Conservation (phyloP, 2,113 vertebrate species). For the Varanus salvator region DNA sequence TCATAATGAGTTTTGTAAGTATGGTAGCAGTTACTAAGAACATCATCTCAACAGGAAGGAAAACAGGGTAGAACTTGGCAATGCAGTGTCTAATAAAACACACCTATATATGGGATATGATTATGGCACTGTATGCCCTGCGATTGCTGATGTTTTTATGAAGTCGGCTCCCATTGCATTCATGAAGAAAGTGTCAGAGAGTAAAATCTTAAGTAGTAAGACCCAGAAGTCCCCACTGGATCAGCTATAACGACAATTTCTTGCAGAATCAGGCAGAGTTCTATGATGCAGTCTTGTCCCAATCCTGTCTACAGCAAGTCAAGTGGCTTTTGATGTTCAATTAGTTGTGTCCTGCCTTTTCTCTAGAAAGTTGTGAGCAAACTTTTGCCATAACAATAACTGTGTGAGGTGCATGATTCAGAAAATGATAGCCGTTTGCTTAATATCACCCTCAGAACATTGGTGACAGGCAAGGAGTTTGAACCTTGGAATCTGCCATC, state of each 20-base stretch:
- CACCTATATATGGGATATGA: neutral
- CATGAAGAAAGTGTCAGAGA: neutral
- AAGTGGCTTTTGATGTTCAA: neutral
- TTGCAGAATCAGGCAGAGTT: neutral
- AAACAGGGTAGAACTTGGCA: neutral
- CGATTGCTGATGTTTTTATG: neutral
- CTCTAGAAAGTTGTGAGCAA: neutral
- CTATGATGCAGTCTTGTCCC: neutral
- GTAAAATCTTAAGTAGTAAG: neutral
- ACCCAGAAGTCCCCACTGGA: neutral
- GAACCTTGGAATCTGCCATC: neutral
- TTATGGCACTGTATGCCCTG: neutral
- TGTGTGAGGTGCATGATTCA: neutral
- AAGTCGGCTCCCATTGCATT: neutral
- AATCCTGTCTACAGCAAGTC: too few relatives aligned
- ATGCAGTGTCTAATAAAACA: neutral
- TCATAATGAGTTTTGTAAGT: too few relatives aligned
- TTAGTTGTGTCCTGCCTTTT: neutral
- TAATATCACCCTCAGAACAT: neutral
- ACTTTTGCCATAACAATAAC: too few relatives aligned
- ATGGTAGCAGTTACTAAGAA: neutral
- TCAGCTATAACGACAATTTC: neutral
- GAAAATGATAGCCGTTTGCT: neutral
- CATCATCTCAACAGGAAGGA: neutral
- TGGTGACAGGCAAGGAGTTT: neutral